Evolutionary conservation across 2,797 vertebrate genomes (phyloP).

Genomic region (Simalia tracyae): DNA sequence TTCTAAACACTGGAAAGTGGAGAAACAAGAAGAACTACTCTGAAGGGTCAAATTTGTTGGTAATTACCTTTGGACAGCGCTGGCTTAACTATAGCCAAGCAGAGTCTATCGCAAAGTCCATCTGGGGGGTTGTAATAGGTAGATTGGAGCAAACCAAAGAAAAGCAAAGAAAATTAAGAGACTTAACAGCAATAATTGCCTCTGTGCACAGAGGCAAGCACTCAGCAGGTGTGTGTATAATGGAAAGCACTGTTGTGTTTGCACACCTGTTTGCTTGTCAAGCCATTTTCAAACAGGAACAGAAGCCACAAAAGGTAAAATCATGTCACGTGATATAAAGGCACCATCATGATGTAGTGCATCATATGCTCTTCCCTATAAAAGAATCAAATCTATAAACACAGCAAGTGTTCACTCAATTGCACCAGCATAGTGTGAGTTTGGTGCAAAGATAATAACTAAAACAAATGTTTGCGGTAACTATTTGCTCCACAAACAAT

Average conservation of each 20-base stretch:
- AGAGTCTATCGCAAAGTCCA: neutral
- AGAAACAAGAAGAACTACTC: neutral
- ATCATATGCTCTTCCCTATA: neutral
- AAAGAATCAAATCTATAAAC: neutral
- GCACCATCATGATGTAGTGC: neutral
- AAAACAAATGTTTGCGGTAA: neutral
- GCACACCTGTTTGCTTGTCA: neutral
- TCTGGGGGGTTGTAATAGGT: neutral
- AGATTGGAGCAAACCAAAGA: neutral
- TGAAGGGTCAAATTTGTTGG: neutral
- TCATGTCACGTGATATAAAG: neutral
- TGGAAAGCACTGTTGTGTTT: neutral
- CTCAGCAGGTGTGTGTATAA: neutral
- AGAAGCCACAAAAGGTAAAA: slow-evolving; percentile 1
- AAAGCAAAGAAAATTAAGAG: neutral
- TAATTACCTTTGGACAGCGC: neutral
- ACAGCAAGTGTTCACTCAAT: neutral
- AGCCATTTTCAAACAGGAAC: neutral
- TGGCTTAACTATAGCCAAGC: neutral
- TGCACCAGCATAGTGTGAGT: neutral
- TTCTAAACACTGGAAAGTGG: neutral
- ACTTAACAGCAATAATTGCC: neutral
- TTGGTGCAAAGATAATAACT: neutral
- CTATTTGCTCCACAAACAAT: neutral
- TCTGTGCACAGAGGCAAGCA: neutral